Conservation (phyloP, 2,113 vertebrate genomes). For the Conger conger region DNA sequence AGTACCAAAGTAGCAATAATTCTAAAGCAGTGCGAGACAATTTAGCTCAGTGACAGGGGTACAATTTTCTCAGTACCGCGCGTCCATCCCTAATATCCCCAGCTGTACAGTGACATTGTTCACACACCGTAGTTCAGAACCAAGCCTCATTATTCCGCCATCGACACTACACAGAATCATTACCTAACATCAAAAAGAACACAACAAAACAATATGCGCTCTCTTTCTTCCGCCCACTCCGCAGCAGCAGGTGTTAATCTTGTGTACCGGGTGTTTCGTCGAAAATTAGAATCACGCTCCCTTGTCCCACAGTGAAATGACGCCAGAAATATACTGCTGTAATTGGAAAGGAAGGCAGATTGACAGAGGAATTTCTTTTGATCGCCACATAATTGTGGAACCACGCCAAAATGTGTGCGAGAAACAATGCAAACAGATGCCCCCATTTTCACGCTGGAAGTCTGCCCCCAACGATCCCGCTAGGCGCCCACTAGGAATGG, state of each 20-base stretch:
- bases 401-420: constrained; percentile 71
- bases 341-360: background rate
- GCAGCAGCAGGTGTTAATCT: constrained; percentile 75
- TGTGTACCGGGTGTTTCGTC: constrained; percentile 58
- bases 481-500: constrained; percentile 4
- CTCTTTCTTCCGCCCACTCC: constrained; percentile 29
- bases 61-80: background rate
- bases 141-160: constrained; percentile 33
- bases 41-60: background rate
- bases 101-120: constrained; percentile 30
- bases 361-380: constrained; percentile 37
- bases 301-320: constrained; percentile 15
- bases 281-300: constrained; percentile 54
- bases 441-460: constrained; percentile 38
- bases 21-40: background rate
- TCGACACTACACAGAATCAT: constrained; percentile 46
- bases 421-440: constrained; percentile 62
- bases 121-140: constrained; percentile 24
- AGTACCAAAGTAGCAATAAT: constrained; percentile 1
- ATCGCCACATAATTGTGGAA: constrained; percentile 49
- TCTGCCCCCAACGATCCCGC: constrained; percentile 12
- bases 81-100: constrained; percentile 17
- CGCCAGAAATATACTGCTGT: background rate
- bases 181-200: constrained; percentile 58
- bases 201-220: constrained; percentile 50